Base-by-base conservation (phyloP, 2,113 vertebrate species). In the Chionodraco myersi region DNA sequence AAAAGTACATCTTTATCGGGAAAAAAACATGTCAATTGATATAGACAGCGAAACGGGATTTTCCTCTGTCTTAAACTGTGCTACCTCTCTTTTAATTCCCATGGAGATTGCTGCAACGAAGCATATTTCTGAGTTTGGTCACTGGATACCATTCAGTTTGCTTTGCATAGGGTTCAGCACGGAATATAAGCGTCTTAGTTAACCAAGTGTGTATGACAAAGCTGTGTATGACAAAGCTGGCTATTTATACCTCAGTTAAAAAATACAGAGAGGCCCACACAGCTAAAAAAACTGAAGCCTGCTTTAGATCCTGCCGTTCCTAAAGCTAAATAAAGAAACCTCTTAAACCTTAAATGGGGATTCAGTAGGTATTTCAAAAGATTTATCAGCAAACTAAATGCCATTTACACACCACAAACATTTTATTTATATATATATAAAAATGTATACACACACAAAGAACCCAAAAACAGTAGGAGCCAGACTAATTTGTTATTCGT, bases 401-500 rank as follows among this genome's bases (percentile, higher is more conserved):
- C 36, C 65, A 81, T 18, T 36, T 14, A 67, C 54, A 49, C 71
- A 80, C 51, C 48, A 57, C 30, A 68, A 6, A 41, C 36, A 41
- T 30, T 30, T 30, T 30, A 81, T 18, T 34, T 13, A 30, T 30
- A 30, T 30, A 30, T 30, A 30, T 30, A 30, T 30, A 30, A 30
- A 30, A 30, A 30, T 30, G 26, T 30, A 30, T 1, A 41, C 47
- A 75, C 26, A 68, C 10, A 14, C 57, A 53, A 1, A 41, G 36
- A 41, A 41, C 6, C 7, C 3, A 45, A 9, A 34, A n/a, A 47
- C 6, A 47, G 0, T 49, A 23, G 34, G 75, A 89, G 88, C 92
- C 90, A 95, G 93, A 97, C 96, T 98, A 98, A 98, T 95, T 82
- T 95, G 93, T 96, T 95, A 92, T 95, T 77, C 97, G 91, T 99